Percentiles rank a stretch among this genome's conserved stretches.
These are phyloP conservation scores for Rhynchopsitta pachyrhyncha DNA, from an alignment of 2,113 vertebrate genomes.

Conservation along the genomic window DNA sequence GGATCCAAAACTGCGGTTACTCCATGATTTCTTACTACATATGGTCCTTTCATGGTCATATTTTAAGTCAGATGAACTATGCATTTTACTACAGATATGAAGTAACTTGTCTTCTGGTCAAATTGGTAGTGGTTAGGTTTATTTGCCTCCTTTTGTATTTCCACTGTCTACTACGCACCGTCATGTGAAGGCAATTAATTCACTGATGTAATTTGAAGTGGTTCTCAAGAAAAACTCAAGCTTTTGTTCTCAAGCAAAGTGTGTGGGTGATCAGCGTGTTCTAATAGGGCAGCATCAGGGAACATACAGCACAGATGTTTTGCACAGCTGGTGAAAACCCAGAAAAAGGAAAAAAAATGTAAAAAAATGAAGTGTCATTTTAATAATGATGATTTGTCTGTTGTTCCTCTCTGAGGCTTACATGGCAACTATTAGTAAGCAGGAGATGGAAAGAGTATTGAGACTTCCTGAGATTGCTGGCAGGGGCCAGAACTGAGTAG, in stretches of 20 bases:
- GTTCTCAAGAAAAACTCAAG: background rate
- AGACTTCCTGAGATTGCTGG: background rate
- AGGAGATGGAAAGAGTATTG: conserved; percentile 3
- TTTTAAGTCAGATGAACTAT: background rate
- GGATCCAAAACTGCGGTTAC: background rate
- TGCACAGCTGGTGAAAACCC: background rate
- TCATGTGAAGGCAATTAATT: background rate
- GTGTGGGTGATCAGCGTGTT: background rate
- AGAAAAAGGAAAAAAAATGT: no score
- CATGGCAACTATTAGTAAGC: background rate
- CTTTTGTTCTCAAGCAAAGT: background rate
- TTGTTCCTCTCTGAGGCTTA: background rate
- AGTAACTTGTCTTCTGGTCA: background rate
- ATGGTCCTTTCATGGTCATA: background rate
- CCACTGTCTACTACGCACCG: background rate
- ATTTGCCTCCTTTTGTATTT: background rate
- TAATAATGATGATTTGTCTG: background rate
- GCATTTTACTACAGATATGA: background rate
- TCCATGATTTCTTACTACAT: background rate
- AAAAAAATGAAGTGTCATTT: background rate
- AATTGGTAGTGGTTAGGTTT: background rate
- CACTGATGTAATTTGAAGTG: background rate
- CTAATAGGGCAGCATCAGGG: background rate
- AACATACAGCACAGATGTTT: background rate
- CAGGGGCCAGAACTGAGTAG: background rate